Percentiles rank a stretch among this genome's conserved stretches.
phyloP scores from a whole-genome alignment of 2,797 vertebrate genomes.

The Channallabes apus region DNA sequence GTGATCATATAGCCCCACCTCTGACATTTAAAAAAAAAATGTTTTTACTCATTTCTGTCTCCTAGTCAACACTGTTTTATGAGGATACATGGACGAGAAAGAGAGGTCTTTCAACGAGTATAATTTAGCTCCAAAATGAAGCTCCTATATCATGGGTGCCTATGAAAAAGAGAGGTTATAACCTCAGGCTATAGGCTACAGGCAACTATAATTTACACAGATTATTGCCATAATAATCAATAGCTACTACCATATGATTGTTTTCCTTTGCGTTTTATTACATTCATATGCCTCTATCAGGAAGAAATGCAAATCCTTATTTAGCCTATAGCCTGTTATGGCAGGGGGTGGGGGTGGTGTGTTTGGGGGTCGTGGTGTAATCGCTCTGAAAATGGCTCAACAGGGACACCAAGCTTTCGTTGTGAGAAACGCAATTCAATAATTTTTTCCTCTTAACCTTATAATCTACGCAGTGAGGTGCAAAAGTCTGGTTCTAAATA shows the following conservation, averaged over 20 bases:
- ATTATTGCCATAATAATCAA: conserved; percentile 14
- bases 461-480: not conserved
- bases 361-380: not conserved
- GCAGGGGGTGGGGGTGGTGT: not conserved
- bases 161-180: conserved; percentile 1
- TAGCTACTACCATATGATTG: conserved; percentile 24
- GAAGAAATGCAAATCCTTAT: conserved; percentile 31
- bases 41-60: not conserved
- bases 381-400: conserved; percentile 65
- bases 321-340: conserved; percentile 12
- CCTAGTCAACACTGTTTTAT: not conserved
- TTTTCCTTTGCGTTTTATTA: conserved; percentile 44
- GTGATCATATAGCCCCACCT: not conserved
- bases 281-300: conserved; percentile 27
- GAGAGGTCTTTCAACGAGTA: conserved; percentile 10
- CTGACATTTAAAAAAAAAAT: not conserved
- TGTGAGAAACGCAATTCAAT: conserved; percentile 24
- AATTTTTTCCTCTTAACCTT: not conserved
- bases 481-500: not conserved
- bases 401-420: conserved; percentile 69
- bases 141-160: not conserved
- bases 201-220: conserved; percentile 23
- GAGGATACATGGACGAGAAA: not conserved
- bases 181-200: not conserved
- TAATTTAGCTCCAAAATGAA: not conserved